Percentiles rank a stretch among this genome's conserved stretches.
These are phyloP conservation scores for Temnopleurus reevesii DNA, from an alignment of 53 echinoderm and acorn worm species.

Conservation along the genomic window DNA sequence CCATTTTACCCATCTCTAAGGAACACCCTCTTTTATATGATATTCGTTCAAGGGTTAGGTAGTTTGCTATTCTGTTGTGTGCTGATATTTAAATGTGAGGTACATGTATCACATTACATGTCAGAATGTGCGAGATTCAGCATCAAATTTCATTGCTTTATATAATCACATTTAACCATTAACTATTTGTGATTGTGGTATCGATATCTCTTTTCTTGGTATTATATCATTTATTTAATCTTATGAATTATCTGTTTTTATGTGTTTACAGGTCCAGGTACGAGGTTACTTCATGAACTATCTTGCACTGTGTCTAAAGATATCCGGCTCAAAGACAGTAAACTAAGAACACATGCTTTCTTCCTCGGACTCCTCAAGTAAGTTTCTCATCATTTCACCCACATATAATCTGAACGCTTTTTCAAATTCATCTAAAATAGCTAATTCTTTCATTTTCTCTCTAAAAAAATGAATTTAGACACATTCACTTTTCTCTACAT, in stretches of 20 bases:
- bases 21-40: background rate
- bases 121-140: no score
- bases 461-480: no score
- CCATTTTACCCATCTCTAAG: background rate
- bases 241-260: background rate
- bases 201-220: background rate
- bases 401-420: no score
- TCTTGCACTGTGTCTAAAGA: slow-evolving; percentile 64
- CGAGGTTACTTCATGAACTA: slow-evolving; percentile 82
- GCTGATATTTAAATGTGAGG: no score
- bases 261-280: slow-evolving; percentile 82
- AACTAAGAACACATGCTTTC: slow-evolving; percentile 78
- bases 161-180: no score
- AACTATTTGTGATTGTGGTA: background rate
- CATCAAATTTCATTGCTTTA: no score
- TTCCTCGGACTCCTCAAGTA: slow-evolving; percentile 97
- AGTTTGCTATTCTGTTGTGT: background rate
- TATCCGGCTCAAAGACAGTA: slow-evolving; percentile 60
- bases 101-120: background rate
- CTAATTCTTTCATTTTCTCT: no score
- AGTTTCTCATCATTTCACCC: no score
- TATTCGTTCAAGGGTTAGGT: background rate
- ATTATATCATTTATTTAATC: background rate
- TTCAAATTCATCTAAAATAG: no score
- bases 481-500: no score